These are phyloP conservation scores for Gymnogyps californianus DNA, from an alignment of 2,113 vertebrate species.

Conservation along the genomic window DNA sequence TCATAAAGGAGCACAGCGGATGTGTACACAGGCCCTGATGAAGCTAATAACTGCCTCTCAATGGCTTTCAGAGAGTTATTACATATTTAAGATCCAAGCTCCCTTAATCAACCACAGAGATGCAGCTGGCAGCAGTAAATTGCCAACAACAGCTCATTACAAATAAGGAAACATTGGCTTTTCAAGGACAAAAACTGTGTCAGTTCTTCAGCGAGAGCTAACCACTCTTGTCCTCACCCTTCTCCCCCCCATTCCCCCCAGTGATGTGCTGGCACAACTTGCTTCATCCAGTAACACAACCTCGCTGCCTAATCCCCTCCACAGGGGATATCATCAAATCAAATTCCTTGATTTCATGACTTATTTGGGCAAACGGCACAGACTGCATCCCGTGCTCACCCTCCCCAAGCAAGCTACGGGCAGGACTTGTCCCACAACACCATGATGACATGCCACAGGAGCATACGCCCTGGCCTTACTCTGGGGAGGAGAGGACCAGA, in stretches of 20 bases:
- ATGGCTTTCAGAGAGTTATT: constrained; percentile 58
- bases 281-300: not conserved
- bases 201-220: not conserved
- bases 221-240: not conserved
- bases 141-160: constrained; percentile 65
- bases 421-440: not conserved
- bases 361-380: not conserved
- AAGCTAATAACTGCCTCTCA: constrained; percentile 65
- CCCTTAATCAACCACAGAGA: constrained; percentile 64
- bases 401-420: not conserved
- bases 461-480: not conserved
- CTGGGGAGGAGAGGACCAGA: not conserved
- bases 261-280: not conserved
- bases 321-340: not conserved
- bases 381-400: not conserved
- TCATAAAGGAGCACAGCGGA: constrained; percentile 5
- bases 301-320: not conserved
- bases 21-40: constrained; percentile 41
- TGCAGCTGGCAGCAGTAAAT: constrained; percentile 66
- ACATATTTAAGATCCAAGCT: constrained; percentile 57
- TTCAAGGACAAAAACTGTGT: constrained; percentile 53
- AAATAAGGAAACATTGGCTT: constrained; percentile 62
- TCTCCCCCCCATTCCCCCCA: not conserved
- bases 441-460: fast-evolving
- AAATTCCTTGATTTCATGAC: not conserved